Conservation (phyloP, 2,113 vertebrate genomes). For the Lepus americanus region DNA sequence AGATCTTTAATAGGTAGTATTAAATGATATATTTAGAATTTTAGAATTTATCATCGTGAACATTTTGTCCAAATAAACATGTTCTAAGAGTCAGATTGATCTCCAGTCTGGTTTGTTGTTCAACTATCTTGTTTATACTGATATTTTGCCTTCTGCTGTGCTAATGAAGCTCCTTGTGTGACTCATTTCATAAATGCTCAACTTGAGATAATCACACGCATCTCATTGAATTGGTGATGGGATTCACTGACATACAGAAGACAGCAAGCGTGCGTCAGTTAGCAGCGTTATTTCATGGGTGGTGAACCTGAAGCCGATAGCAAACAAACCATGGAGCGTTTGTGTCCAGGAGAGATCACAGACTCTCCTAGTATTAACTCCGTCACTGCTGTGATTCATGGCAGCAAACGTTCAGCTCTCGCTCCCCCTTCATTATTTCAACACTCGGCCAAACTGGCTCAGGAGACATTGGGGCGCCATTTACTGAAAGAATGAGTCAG, state of each 20-base stretch:
- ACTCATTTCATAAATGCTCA: not conserved
- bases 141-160: not conserved
- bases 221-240: not conserved
- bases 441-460: fast-evolving
- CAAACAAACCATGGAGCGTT: not conserved
- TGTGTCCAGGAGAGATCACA: not conserved
- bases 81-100: not conserved
- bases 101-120: not conserved
- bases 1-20: not conserved
- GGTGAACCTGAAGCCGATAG: not conserved
- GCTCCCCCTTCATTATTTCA: not conserved
- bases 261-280: not conserved
- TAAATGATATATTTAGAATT: too few relatives aligned
- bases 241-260: not conserved
- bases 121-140: not conserved
- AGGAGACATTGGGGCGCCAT: not conserved
- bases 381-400: not conserved
- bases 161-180: not conserved
- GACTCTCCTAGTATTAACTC: not conserved
- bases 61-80: not conserved
- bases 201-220: fast-evolving
- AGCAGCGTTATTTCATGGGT: not conserved
- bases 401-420: not conserved
- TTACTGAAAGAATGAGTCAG: fast-evolving
- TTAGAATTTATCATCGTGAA: not conserved